phyloP scores from a whole-genome alignment of 2,888 invertebrate genomes.

The Netelia fuscicornis region DNA sequence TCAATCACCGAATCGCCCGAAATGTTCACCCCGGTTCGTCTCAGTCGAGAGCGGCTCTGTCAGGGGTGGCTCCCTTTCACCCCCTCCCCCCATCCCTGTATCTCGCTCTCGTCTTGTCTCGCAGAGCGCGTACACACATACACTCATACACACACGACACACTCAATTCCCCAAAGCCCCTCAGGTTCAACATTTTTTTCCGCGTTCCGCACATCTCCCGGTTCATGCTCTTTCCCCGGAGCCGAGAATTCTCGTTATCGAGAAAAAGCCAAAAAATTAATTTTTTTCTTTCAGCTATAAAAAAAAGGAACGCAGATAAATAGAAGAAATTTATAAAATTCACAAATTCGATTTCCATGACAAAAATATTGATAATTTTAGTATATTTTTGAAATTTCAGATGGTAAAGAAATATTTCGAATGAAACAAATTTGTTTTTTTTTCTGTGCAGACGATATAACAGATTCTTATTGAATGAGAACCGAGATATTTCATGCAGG shows the following conservation, averaged over 20 bases:
- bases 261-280: too few species aligned
- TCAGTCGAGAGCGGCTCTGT: constrained; percentile 51
- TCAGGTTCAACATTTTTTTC: constrained; percentile 73
- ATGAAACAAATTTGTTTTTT: not conserved
- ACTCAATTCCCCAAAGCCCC: constrained; percentile 76
- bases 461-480: constrained; percentile 12
- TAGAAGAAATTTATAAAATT: too few species aligned
- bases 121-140: not conserved
- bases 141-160: constrained; percentile 49
- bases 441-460: constrained; percentile 12
- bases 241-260: too few species aligned
- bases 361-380: too few species aligned
- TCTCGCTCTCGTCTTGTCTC: constrained; percentile 45
- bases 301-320: too few species aligned
- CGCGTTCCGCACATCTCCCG: constrained; percentile 68
- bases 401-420: too few species aligned
- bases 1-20: constrained; percentile 82
- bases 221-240: not conserved
- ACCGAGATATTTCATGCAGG: constrained; percentile 33
- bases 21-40: constrained; percentile 73
- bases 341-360: too few species aligned
- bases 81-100: not conserved
- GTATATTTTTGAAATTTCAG: too few species aligned
- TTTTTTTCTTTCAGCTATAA: too few species aligned
- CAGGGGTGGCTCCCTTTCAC: constrained; percentile 44